Evolutionary conservation across 1,140 invertebrate species (phyloP), one percentile per base, ranked within the genome.

Genomic region (Pectinophora gossypiella): DNA sequence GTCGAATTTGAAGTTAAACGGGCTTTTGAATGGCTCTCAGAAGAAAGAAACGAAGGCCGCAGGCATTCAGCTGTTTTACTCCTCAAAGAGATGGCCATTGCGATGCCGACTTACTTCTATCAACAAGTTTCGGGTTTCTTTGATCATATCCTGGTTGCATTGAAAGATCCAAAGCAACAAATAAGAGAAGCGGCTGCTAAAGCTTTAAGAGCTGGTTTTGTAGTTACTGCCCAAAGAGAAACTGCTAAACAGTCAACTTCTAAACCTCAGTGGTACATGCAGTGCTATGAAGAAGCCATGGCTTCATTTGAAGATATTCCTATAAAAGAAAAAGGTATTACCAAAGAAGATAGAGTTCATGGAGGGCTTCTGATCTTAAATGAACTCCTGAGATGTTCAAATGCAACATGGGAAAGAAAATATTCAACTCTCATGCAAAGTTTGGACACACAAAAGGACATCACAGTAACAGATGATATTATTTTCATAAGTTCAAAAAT

Each of bases 31-130:
- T 98, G 96, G 96, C 87, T 99, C 0, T 91, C 92, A 46, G 95
- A 93, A 22, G 97, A 98, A 63, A 90, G 96, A 62, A 92, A 97
- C 79, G 97, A 99, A 87, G 91, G 94, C 0, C 95, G 95, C 75
- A 90, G 96, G 53, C 96, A 97, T 79, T 96, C 97, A 6, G 96
- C 97, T 1, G 97, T 98, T 2, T 88, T 99, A 18, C 92, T 99
- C 9, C 81, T 99, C 5, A 93, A 95, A 71, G 98, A 99, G 87
- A 85, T 99, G 12, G 98, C 98, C 9, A 93, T 97, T 13, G 96
- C 96, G 10, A 97, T 98, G 87, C 98, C 98, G 1, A 99, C 98
- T 12, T 98, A 98, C 84, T 99, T 99, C 84, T 99, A 98, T 78
- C 97, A 99, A 88, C 96, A 98, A 90, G 96, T 99, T 0, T 95